A percentile compares a stretch with the other conserved stretches of the same genome.
Conservation (phyloP, 1,140 invertebrate genomes). For the Harpegnathos saltator region DNA sequence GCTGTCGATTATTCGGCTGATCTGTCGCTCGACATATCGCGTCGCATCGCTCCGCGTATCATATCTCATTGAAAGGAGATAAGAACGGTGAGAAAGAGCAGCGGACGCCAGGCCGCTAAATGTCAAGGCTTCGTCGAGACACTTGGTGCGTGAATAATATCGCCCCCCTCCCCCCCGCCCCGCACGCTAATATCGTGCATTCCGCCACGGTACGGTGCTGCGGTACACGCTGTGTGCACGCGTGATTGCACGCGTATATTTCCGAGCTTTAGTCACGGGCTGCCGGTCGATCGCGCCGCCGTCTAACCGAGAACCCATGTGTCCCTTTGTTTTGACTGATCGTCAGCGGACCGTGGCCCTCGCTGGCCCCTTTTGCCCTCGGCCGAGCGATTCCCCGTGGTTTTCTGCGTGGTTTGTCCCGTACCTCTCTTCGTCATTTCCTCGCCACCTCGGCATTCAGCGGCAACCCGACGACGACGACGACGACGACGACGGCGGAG, state of each 20-base stretch:
- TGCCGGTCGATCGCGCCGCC: constrained; percentile 44
- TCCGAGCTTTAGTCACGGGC: constrained; percentile 42
- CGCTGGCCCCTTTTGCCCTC: constrained; percentile 26
- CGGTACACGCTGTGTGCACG: neutral
- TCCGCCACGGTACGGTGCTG: neutral
- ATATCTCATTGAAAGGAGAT: too few relatives aligned
- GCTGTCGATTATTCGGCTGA: too few relatives aligned
- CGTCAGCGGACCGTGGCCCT: constrained; percentile 63
- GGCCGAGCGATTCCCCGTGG: constrained; percentile 47
- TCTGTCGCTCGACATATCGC: too few relatives aligned
- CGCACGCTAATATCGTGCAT: constrained; percentile 1
- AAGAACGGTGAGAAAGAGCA: too few relatives aligned
- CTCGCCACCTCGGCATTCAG: constrained; percentile 29
- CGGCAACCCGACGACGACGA: constrained; percentile 23
- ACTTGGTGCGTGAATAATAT: too few relatives aligned
- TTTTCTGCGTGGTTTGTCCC: constrained; percentile 44
- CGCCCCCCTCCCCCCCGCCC: too few relatives aligned
- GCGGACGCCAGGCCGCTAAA: too few relatives aligned
- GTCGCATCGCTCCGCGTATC: too few relatives aligned
- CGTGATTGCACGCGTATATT: constrained; percentile 15
- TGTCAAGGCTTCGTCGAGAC: too few relatives aligned
- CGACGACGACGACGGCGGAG: constrained; percentile 3
- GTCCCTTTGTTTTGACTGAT: constrained; percentile 72
- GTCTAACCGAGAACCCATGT: constrained; percentile 44
- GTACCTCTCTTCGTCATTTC: constrained; percentile 20